These are phyloP conservation scores for Riparia riparia DNA, from an alignment of 2,113 vertebrate species.

Conservation along the genomic window DNA sequence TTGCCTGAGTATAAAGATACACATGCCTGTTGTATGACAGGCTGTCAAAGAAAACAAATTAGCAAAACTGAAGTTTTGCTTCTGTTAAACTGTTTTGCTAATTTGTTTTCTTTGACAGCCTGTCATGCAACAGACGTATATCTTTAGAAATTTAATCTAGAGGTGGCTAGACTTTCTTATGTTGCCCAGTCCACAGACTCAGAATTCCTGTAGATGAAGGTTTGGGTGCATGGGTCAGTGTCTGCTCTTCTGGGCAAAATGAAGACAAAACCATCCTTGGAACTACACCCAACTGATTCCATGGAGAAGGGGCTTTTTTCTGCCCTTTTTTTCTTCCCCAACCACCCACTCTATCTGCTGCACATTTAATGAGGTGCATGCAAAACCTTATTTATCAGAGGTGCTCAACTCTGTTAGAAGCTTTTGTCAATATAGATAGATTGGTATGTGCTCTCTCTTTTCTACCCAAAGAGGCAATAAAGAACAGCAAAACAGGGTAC, in stretches of 20 bases:
- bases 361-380: not conserved
- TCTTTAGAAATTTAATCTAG: not conserved
- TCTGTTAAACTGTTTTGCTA: not conserved
- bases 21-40: too few relatives aligned
- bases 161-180: not conserved
- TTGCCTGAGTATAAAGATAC: not conserved
- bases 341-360: not conserved
- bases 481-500: not conserved
- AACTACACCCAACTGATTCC: not conserved
- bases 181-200: not conserved
- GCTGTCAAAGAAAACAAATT: too few relatives aligned
- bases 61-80: not conserved
- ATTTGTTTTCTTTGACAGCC: not conserved
- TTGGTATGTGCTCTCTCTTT: accelerated
- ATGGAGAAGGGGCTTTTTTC: not conserved
- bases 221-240: not conserved
- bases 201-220: accelerated
- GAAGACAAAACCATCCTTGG: not conserved
- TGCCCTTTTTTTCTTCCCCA: not conserved
- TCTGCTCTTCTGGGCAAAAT: not conserved
- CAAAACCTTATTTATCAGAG: not conserved
- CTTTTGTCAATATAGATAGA: not conserved
- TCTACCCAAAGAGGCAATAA: not conserved
- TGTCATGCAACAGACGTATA: not conserved
- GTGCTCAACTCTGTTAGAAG: not conserved